phyloP scores from a whole-genome alignment of 2,797 vertebrate genomes.

The Synaphobranchus kaupii region DNA sequence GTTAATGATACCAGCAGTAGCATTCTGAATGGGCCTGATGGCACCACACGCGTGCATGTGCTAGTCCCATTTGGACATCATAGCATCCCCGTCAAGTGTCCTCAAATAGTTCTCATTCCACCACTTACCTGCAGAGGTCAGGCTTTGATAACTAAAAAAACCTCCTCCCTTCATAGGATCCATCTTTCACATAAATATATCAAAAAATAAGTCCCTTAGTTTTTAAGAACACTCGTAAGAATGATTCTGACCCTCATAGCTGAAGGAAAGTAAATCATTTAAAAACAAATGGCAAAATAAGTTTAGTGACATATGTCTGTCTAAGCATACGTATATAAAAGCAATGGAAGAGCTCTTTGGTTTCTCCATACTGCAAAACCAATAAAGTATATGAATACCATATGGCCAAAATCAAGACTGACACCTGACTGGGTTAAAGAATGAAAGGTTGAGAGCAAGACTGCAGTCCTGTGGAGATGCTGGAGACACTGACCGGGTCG shows the following conservation, averaged over 20 bases:
- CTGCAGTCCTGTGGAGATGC: not conserved
- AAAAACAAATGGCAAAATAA: not conserved
- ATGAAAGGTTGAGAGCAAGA: not conserved
- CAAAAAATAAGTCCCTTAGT: not conserved
- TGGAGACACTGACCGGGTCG: conserved; percentile 77
- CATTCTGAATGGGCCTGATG: no score
- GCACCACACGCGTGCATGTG: no score
- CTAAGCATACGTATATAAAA: not conserved
- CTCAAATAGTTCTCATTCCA: not conserved
- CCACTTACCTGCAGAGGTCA: not conserved
- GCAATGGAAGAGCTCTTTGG: not conserved
- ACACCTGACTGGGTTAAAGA: not conserved
- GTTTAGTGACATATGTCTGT: no score
- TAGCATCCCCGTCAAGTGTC: not conserved
- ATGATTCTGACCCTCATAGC: not conserved
- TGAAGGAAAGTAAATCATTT: not conserved
- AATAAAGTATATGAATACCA: not conserved
- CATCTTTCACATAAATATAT: not conserved
- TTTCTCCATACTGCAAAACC: not conserved
- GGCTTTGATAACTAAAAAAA: not conserved
- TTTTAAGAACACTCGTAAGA: not conserved
- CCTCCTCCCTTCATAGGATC: not conserved
- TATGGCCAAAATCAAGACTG: not conserved
- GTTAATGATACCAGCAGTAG: no score
- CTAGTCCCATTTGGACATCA: no score